Base-by-base conservation (phyloP, 2,113 vertebrate genomes). In the Chinchilla lanigera region DNA sequence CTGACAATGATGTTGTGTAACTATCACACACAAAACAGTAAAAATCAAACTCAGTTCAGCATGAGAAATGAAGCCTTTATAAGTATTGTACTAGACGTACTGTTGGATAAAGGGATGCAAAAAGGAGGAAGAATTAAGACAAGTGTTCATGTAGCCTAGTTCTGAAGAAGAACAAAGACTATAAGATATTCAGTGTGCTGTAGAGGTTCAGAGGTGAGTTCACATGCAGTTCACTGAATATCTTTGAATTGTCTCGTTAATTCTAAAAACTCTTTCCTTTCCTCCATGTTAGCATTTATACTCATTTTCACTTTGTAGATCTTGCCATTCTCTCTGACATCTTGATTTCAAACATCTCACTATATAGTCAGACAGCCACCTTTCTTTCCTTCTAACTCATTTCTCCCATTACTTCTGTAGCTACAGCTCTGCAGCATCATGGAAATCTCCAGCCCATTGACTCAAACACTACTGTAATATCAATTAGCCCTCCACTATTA, bases 1-100 rank as follows among this genome's bases (percentile, higher is more conserved):
- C 17, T 93, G 88, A 92, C 44, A 87, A 92, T 86, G 44, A 95
- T 28, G 0, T 89, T 41, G 24, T 58, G 38, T 14, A 67, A 96
- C 83, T 60, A 73, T n/a, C 35, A n/a, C 19, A 85, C 26, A 60
- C 20, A 63, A 19, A 54, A 73, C 35, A 58, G 58, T 38, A 75
- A 41, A 92, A 93, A 38, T 38, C 41, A 12, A 87, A 28, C 28
- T 93, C 24, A 63, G 3, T 47, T 92, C 50, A 90, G 83, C 75
- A 84, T 10, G 30, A 77, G 61, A 86, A 82, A 28, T 30, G 33
- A 54, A 61, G 20, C 78, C 35, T 50, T 63, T 28, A 1, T 73
- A 54, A 80, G 4, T 71, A 16, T 58, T 65, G 67, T 69, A 47
- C 33, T 50, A 47, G 47, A 26, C n/a, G 7, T 61, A 14, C 60